Evolutionary conservation across 1,140 invertebrate species (phyloP).

Genomic region (Trissolcus basalis): DNA sequence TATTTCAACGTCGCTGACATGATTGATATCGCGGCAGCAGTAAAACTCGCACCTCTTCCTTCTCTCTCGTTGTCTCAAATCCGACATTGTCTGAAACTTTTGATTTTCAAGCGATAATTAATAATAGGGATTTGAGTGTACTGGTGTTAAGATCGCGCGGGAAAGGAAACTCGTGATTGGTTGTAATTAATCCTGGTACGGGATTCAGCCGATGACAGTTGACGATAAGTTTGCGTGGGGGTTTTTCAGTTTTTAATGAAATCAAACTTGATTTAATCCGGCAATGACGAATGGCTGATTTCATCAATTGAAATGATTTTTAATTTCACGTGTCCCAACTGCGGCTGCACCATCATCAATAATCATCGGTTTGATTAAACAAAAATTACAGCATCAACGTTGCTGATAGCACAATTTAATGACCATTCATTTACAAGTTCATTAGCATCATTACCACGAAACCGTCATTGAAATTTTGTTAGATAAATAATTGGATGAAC

Average conservation of each 20-base stretch:
- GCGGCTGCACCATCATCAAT: too few species aligned
- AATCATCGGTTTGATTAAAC: too few species aligned
- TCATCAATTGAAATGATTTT: too few species aligned
- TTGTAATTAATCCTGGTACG: slow-evolving; percentile 20
- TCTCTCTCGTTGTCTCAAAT: slow-evolving; percentile 22
- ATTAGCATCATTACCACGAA: slow-evolving; percentile 5
- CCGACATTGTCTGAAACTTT: slow-evolving; percentile 40
- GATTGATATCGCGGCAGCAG: slow-evolving; percentile 50
- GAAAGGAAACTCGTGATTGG: slow-evolving; percentile 7
- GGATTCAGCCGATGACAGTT: neutral
- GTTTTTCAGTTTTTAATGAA: too few species aligned
- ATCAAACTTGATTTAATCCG: too few species aligned
- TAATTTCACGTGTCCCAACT: too few species aligned
- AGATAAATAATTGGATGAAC: too few species aligned
- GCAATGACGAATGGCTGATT: too few species aligned
- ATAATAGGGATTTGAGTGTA: slow-evolving; percentile 31
- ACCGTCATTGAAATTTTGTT: neutral
- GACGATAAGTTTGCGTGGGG: neutral
- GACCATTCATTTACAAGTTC: slow-evolving; percentile 21
- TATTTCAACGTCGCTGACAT: slow-evolving; percentile 47
- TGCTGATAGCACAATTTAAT: neutral
- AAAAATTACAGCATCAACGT: too few species aligned
- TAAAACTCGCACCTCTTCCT: slow-evolving; percentile 31
- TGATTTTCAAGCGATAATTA: slow-evolving; percentile 40
- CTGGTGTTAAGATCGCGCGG: slow-evolving; percentile 17